A percentile compares a stretch with the other conserved stretches of the same genome.
Conservation (phyloP, 2,113 vertebrate species). For the Tretioscincus oriximinensis region DNA sequence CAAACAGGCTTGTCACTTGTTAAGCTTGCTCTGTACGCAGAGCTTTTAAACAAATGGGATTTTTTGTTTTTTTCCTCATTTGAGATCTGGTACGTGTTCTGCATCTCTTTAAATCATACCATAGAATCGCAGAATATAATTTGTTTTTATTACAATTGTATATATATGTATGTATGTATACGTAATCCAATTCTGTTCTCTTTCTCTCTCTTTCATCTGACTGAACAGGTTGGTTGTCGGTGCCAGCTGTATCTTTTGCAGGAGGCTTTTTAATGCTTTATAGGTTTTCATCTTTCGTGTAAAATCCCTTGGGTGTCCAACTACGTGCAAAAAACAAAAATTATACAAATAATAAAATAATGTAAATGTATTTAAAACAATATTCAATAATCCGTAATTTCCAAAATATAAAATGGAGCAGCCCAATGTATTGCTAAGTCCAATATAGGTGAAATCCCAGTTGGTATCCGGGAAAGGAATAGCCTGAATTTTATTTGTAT, state of each 20-base stretch:
- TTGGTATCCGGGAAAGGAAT: too few relatives aligned
- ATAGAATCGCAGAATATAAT: constrained; percentile 21
- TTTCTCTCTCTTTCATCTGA: constrained; percentile 27
- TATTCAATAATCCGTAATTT: too few relatives aligned
- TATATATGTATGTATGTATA: too few relatives aligned
- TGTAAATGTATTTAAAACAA: too few relatives aligned
- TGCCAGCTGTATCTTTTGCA: constrained; percentile 91
- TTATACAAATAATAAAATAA: too few relatives aligned
- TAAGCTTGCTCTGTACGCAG: background rate
- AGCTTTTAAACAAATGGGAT: constrained; percentile 1
- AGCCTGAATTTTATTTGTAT: too few relatives aligned
- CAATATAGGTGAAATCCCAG: too few relatives aligned
- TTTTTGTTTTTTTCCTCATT: background rate
- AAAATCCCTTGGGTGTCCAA: constrained; percentile 22
- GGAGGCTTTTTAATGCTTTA: constrained; percentile 1
- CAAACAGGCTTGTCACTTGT: background rate
- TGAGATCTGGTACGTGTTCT: background rate
- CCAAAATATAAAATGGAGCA: too few relatives aligned
- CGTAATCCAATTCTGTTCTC: constrained; percentile 15
- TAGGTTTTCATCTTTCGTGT: background rate
- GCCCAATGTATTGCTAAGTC: too few relatives aligned
- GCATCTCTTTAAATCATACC: constrained; percentile 1
- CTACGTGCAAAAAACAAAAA: background rate
- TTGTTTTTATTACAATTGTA: constrained; percentile 22
- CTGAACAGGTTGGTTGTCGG: constrained; percentile 85